Conservation (phyloP, 2,113 vertebrate species). For the Synodontis membranacea region DNA sequence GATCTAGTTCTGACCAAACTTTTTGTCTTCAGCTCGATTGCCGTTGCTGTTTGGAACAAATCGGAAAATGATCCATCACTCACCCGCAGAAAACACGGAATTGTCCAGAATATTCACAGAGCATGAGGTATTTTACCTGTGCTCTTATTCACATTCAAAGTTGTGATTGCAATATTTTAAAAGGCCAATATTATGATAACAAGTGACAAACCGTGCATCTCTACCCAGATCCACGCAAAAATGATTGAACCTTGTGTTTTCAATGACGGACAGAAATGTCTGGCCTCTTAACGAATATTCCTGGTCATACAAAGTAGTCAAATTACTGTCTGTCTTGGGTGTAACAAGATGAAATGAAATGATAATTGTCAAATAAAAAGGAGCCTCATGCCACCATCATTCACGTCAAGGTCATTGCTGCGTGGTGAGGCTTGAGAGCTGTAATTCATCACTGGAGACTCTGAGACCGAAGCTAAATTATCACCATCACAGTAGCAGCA, state of each 20-base stretch:
- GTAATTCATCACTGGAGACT: constrained; percentile 34
- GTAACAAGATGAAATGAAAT: constrained; percentile 38
- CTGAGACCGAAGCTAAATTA: constrained; percentile 37
- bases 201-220: not conserved
- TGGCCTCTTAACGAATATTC: constrained; percentile 43
- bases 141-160: too few relatives aligned
- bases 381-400: constrained; percentile 2
- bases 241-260: constrained; percentile 14
- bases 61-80: too few relatives aligned
- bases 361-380: constrained; percentile 49
- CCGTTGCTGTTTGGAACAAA: too few relatives aligned
- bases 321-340: constrained; percentile 23
- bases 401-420: constrained; percentile 45
- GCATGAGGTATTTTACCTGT: too few relatives aligned
- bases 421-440: constrained; percentile 35
- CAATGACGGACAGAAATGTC: constrained; percentile 28
- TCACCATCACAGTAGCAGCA: not conserved
- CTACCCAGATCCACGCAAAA: constrained; percentile 7
- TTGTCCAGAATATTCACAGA: not conserved
- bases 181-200: not conserved
- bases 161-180: not conserved
- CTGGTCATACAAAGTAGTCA: constrained; percentile 18
- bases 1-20: not conserved
- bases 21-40: too few relatives aligned
- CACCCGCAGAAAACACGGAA: not conserved